These are phyloP conservation scores for Resseliella maxima DNA, from an alignment of 2,888 invertebrate species.

Conservation along the genomic window DNA sequence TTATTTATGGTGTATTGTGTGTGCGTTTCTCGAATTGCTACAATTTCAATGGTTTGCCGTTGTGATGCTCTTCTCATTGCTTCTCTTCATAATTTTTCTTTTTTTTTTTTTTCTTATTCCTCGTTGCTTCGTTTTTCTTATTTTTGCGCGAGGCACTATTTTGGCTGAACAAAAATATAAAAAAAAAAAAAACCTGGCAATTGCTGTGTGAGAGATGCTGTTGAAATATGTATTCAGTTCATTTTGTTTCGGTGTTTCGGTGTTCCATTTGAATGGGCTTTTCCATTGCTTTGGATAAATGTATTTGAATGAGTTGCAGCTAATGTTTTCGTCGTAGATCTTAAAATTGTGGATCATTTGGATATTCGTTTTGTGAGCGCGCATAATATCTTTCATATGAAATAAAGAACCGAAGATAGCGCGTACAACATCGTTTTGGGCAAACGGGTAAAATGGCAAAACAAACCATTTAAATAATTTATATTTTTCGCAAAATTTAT, in stretches of 20 bases:
- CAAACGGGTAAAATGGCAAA: neutral
- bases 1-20: conserved; percentile 55
- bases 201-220: conserved; percentile 26
- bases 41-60: conserved; percentile 10
- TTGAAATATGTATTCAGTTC: conserved; percentile 35
- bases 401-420: neutral
- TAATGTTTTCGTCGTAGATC: conserved; percentile 49
- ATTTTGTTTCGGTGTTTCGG: conserved; percentile 25
- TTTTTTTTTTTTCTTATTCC: conserved; percentile 10
- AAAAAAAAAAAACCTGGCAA: too few relatives aligned
- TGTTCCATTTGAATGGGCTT: conserved; percentile 30
- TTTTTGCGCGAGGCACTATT: neutral
- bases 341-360: conserved; percentile 18
- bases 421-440: neutral
- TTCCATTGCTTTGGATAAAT: neutral
- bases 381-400: neutral
- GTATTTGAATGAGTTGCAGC: conserved; percentile 30
- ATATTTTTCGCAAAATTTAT: conserved; percentile 46
- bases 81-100: too few relatives aligned
- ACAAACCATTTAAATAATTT: conserved; percentile 55
- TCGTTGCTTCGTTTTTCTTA: neutral
- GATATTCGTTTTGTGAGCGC: neutral
- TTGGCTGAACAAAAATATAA: neutral
- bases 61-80: neutral
- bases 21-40: conserved; percentile 45